Conservation (phyloP, 1,140 invertebrate species). For the Drosophila repleta region DNA sequence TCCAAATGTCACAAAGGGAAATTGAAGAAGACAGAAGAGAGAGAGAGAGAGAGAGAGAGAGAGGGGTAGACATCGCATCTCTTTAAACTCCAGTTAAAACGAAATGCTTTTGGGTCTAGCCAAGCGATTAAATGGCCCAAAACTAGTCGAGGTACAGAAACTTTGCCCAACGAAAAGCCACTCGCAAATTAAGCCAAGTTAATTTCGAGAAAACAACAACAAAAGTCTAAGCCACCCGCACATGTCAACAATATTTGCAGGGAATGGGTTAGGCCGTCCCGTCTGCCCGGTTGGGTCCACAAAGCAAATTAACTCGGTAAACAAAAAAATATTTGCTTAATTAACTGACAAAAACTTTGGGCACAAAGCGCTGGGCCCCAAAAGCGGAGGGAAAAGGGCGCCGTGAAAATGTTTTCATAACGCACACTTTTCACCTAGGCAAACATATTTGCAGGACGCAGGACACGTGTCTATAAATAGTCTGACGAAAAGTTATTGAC, state of each 20-base stretch:
- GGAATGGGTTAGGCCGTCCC: slow-evolving; percentile 4
- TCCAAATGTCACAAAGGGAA: neutral
- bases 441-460: slow-evolving; percentile 16
- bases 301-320: slow-evolving; percentile 72
- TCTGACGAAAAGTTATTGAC: slow-evolving; percentile 42
- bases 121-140: slow-evolving; percentile 36
- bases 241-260: slow-evolving; percentile 54
- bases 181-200: slow-evolving; percentile 45
- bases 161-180: slow-evolving; percentile 10
- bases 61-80: neutral
- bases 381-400: neutral
- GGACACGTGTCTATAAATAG: slow-evolving; percentile 42
- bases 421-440: slow-evolving; percentile 58
- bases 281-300: slow-evolving; percentile 14
- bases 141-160: slow-evolving; percentile 29
- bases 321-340: slow-evolving; percentile 79
- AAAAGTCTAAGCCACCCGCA: slow-evolving; percentile 47
- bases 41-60: neutral
- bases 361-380: slow-evolving; percentile 27
- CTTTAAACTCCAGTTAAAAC: neutral
- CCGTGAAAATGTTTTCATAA: slow-evolving; percentile 64
- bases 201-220: slow-evolving; percentile 29
- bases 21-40: neutral
- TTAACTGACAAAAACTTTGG: slow-evolving; percentile 78
- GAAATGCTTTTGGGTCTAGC: slow-evolving; percentile 6